Evolutionary conservation across 2,113 vertebrate species (phyloP).

Genomic region (Tringa solitaria): DNA sequence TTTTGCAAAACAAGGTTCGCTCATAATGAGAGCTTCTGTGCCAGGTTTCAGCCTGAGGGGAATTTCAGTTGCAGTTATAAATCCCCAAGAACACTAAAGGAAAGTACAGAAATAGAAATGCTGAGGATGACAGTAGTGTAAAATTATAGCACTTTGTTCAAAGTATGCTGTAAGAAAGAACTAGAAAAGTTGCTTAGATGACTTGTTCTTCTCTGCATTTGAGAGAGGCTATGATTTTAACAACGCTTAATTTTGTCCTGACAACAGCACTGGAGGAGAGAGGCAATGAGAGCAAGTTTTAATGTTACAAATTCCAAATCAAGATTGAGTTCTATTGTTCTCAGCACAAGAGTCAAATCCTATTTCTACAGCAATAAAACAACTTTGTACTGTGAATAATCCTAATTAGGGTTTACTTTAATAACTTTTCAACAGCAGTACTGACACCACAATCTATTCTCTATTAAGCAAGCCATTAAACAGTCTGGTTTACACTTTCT

Average conservation of each 20-base stretch:
- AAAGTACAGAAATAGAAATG: constrained; percentile 42
- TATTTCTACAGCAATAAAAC: background rate
- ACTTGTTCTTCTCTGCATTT: background rate
- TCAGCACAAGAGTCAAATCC: background rate
- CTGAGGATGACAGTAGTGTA: constrained; percentile 10
- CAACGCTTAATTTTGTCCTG: background rate
- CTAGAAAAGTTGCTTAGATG: background rate
- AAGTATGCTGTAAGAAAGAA: background rate
- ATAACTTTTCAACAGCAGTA: background rate
- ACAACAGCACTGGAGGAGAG: background rate
- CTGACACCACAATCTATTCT: background rate
- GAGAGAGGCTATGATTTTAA: background rate
- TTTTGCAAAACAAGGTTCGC: constrained; percentile 21
- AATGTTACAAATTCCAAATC: background rate
- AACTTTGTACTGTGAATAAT: background rate
- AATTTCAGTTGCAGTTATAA: constrained; percentile 25
- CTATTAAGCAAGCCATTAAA: background rate
- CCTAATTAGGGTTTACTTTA: background rate
- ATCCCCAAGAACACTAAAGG: background rate
- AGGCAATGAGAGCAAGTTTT: background rate
- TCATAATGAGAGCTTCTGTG: constrained; percentile 23
- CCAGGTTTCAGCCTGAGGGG: constrained; percentile 19
- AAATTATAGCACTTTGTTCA: background rate
- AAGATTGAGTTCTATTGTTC: background rate
- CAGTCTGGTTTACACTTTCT: background rate